Evolutionary conservation across 2,113 vertebrate genomes (phyloP), one percentile per base, ranked within the genome.

Genomic region (Ursus arctos): DNA sequence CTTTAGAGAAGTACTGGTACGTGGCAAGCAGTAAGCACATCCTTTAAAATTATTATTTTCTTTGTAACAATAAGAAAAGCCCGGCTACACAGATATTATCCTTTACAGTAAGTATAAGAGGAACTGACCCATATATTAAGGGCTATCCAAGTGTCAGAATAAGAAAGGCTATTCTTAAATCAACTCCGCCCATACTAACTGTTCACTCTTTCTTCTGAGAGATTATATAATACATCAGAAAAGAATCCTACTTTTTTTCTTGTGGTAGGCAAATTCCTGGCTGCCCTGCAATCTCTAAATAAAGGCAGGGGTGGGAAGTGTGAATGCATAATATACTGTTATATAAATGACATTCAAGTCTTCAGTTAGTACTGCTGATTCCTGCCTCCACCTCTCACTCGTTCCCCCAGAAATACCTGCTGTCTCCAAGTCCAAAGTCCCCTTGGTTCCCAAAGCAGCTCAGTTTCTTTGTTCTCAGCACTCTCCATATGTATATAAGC

Each of bases 241-340:
- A 76, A 51, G 63, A 86, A 92, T 81, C 69, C 31, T 85, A 51
- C 77, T 71, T 84, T 86, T 67, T 65, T 71, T 26, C 15, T 76
- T 59, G 5, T 72, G 69, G 93, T 84, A 96, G 74, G 81, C 93
- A 97, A 96, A 95, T 85, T 95, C 33, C 51, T 79, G 83, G 69
- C 93, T 97, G 84, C 87, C 95, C 87, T 92, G 88, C n/a, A 90
- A 90, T 95, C 69, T 93, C 90, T 98, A 98, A 97, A 97, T 97
- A 97, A 97, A 96, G 92, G 22, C 84, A 97, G 53, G 77, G 96
- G 97, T 97, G 90, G 97, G 97, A 98, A 96, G 97, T 97, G 97
- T 94, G 96, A 98, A 95, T 92, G 94, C 33, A 97, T 96, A 97
- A 97, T 94, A 94, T 16, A 72, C 90, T 81, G 74, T 97, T 98